A percentile compares a stretch with the other conserved stretches of the same genome.
These are phyloP conservation scores for Lithobates pipiens DNA, from an alignment of 2,797 vertebrate genomes.

Conservation along the genomic window DNA sequence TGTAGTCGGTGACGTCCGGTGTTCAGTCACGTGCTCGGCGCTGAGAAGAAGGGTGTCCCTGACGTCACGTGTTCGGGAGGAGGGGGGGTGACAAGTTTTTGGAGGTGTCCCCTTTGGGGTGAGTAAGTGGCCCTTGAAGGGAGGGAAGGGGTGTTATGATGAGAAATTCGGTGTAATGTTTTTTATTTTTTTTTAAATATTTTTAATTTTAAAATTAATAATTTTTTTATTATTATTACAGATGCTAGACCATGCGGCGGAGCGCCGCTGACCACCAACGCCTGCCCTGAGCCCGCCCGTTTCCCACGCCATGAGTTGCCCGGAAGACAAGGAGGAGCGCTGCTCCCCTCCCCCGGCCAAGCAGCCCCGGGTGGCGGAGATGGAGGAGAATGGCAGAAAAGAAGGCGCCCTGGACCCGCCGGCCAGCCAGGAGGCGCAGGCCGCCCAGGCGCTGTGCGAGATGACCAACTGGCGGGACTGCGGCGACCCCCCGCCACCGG, in stretches of 20 bases:
- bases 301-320: slow-evolving; percentile 38
- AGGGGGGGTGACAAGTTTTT: slow-evolving; percentile 51
- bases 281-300: background rate
- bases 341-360: slow-evolving; percentile 30
- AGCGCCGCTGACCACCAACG: background rate
- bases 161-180: background rate
- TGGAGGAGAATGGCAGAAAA: slow-evolving; percentile 18
- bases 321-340: slow-evolving; percentile 35
- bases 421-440: slow-evolving; percentile 61
- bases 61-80: slow-evolving; percentile 20
- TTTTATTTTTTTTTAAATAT: background rate
- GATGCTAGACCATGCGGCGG: slow-evolving; percentile 19
- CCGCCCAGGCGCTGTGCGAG: slow-evolving; percentile 62
- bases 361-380: slow-evolving; percentile 26
- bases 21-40: slow-evolving; percentile 27
- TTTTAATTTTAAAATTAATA: too few relatives aligned
- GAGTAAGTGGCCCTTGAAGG: background rate
- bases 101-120: slow-evolving; percentile 14
- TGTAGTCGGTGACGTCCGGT: slow-evolving; percentile 28
- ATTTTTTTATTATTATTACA: background rate
- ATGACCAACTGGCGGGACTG: slow-evolving; percentile 63
- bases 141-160: background rate
- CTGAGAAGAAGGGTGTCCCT: background rate
- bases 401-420: slow-evolving; percentile 36
- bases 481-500: background rate